These are phyloP conservation scores for Sarcophilus harrisii DNA, from an alignment of 2,797 vertebrate species.

Conservation along the genomic window DNA sequence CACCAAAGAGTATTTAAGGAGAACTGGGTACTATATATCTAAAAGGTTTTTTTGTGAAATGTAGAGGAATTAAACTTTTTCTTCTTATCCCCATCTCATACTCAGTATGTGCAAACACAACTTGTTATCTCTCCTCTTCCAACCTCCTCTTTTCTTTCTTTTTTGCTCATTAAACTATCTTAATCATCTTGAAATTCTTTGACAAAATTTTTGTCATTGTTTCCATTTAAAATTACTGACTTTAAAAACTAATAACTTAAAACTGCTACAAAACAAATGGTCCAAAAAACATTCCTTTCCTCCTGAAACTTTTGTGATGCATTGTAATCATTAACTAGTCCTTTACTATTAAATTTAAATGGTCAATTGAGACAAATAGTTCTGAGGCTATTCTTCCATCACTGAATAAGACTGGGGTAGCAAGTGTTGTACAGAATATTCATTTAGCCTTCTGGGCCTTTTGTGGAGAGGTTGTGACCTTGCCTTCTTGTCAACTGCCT, in stretches of 20 bases:
- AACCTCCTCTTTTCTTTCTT: not conserved
- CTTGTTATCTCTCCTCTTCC: not conserved
- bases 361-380: not conserved
- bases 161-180: conserved; percentile 63
- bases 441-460: not conserved
- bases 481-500: conserved; percentile 92
- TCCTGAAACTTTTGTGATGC: conserved; percentile 86
- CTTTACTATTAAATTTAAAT: conserved; percentile 89
- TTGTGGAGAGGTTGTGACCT: conserved; percentile 92
- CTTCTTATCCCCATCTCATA: not conserved
- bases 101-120: not conserved
- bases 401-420: conserved; percentile 36
- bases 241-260: not conserved
- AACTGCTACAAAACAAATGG: conserved; percentile 85
- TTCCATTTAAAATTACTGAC: not conserved
- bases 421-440: conserved; percentile 88
- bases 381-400: not conserved
- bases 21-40: not conserved
- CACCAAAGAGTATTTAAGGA: not conserved
- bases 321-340: conserved; percentile 90
- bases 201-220: conserved; percentile 85
- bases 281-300: conserved; percentile 90
- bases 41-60: not conserved
- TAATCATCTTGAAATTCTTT: conserved; percentile 85
- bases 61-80: not conserved